A percentile compares a stretch with the other conserved stretches of the same genome.
These are phyloP conservation scores for Drosophila subquinaria DNA, from an alignment of 2,888 invertebrate species.

Conservation along the genomic window DNA sequence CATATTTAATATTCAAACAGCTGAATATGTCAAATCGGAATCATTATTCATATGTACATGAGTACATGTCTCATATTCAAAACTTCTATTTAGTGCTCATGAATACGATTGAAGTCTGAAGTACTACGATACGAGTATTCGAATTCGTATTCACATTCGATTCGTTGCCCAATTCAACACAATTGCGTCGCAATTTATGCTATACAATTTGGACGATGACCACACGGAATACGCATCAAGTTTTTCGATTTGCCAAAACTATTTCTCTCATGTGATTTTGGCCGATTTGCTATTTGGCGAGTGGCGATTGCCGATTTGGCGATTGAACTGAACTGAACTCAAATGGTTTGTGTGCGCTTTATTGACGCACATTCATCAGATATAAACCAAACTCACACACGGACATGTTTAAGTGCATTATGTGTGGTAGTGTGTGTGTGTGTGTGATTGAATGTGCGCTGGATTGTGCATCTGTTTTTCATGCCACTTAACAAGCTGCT, in stretches of 20 bases:
- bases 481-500: slow-evolving; percentile 42
- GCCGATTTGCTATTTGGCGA: slow-evolving; percentile 41
- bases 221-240: slow-evolving; percentile 31
- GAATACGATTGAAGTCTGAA: slow-evolving; percentile 37
- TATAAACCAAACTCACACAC: slow-evolving; percentile 16
- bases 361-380: slow-evolving; percentile 67
- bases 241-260: slow-evolving; percentile 70
- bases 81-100: slow-evolving; percentile 62
- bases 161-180: slow-evolving; percentile 29
- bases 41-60: slow-evolving; percentile 12
- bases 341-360: slow-evolving; percentile 65
- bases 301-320: slow-evolving; percentile 45
- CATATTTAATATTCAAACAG: slow-evolving; percentile 61
- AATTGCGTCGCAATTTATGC: slow-evolving; percentile 64
- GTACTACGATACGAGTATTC: background rate
- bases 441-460: slow-evolving; percentile 23
- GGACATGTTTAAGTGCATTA: slow-evolving; percentile 65
- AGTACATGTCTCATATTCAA: slow-evolving; percentile 6
- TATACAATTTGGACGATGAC: slow-evolving; percentile 56
- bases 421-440: slow-evolving; percentile 31
- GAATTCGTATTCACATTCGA: slow-evolving; percentile 6
- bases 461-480: slow-evolving; percentile 32
- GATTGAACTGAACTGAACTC: slow-evolving; percentile 57
- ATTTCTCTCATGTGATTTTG: slow-evolving; percentile 57
- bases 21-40: slow-evolving; percentile 19